Conservation (phyloP, 2,797 vertebrate genomes). For the Enteromius paludinosus region DNA sequence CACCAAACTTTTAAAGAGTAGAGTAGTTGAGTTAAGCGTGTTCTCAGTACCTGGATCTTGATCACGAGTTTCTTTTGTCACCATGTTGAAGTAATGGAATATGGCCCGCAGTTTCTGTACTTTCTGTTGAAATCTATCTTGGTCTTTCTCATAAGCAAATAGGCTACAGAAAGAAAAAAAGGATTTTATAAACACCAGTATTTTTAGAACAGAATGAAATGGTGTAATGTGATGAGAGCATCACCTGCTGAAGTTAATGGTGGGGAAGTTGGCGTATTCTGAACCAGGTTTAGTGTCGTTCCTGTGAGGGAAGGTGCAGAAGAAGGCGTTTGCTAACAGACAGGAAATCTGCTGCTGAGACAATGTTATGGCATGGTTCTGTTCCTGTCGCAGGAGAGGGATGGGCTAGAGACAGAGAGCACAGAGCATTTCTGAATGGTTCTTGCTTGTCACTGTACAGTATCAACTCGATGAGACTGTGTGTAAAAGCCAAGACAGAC, state of each 20-base stretch:
- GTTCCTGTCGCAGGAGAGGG: slow-evolving; percentile 67
- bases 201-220: not conserved
- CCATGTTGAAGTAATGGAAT: slow-evolving; percentile 74
- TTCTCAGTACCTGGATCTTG: not conserved
- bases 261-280: slow-evolving; percentile 71
- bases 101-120: slow-evolving; percentile 74
- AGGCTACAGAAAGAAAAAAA: slow-evolving; percentile 63
- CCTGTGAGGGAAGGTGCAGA: slow-evolving; percentile 80
- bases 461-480: not conserved
- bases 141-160: slow-evolving; percentile 45
- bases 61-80: slow-evolving; percentile 60
- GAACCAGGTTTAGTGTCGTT: slow-evolving; percentile 53
- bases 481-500: not conserved
- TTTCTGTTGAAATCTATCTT: slow-evolving; percentile 27
- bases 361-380: slow-evolving; percentile 64
- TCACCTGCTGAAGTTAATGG: slow-evolving; percentile 80
- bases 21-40: not conserved
- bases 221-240: not conserved
- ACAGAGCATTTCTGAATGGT: not conserved
- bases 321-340: slow-evolving; percentile 80
- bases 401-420: slow-evolving; percentile 63
- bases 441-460: not conserved
- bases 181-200: not conserved
- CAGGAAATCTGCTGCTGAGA: slow-evolving; percentile 76
- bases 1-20: not conserved